A percentile compares a stretch with the other conserved stretches of the same genome.
phyloP scores from a whole-genome alignment of 2,888 invertebrate genomes.

The Yponomeuta malinellus region DNA sequence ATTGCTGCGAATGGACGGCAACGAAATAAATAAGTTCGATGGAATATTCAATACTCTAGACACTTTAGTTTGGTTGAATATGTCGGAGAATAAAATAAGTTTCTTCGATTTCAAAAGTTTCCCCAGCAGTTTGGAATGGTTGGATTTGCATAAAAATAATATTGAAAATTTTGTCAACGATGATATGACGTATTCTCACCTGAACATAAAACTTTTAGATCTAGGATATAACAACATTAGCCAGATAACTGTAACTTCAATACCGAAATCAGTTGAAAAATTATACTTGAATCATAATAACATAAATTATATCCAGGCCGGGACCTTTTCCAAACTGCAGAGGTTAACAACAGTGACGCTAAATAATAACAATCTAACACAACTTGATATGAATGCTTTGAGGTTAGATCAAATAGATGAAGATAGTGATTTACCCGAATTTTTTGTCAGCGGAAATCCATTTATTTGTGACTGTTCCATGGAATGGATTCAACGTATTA shows the following conservation, averaged over 20 bases:
- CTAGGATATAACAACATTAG: constrained; percentile 83
- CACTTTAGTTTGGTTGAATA: constrained; percentile 85
- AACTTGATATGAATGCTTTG: constrained; percentile 83
- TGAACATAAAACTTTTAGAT: constrained; percentile 83
- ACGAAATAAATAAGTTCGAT: constrained; percentile 83
- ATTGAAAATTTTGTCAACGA: constrained; percentile 79
- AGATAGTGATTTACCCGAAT: constrained; percentile 83
- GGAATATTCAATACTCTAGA: constrained; percentile 83
- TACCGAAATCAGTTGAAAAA: constrained; percentile 84
- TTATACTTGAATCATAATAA: constrained; percentile 84
- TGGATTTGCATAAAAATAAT: constrained; percentile 86
- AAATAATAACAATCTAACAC: constrained; percentile 83
- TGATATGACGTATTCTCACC: constrained; percentile 61
- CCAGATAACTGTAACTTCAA: constrained; percentile 79
- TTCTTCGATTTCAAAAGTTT: constrained; percentile 87
- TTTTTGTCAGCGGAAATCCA: constrained; percentile 89
- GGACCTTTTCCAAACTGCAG: constrained; percentile 81
- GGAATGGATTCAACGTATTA: constrained; percentile 90
- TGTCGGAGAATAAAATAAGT: constrained; percentile 83
- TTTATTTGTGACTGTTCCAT: constrained; percentile 91
- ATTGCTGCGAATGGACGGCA: constrained; percentile 85
- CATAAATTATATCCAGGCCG: constrained; percentile 80
- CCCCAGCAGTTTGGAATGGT: constrained; percentile 83
- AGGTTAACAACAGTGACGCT: constrained; percentile 83
- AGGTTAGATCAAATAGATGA: constrained; percentile 80